Conservation (phyloP, 1,140 invertebrate genomes). For the Mamestra configurata region DNA sequence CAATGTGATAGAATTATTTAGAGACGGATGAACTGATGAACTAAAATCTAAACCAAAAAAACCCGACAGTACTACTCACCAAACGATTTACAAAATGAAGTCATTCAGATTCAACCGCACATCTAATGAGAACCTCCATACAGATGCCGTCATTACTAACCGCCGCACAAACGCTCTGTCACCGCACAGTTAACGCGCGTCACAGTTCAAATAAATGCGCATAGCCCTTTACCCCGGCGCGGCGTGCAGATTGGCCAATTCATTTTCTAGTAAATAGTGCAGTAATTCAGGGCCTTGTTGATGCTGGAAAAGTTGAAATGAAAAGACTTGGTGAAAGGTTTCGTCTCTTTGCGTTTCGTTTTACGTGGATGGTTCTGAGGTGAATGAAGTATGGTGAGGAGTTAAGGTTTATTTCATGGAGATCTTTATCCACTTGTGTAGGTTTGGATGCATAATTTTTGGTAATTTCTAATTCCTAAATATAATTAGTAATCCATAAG, state of each 20-base stretch:
- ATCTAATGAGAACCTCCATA: constrained; percentile 45
- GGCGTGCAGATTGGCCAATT: constrained; percentile 50
- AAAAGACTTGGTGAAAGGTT: constrained; percentile 9
- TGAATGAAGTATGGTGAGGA: not conserved
- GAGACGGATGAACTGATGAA: too few species aligned
- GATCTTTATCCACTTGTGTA: too few species aligned
- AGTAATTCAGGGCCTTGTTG: constrained; percentile 24
- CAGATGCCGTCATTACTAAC: constrained; percentile 46
- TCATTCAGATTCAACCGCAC: constrained; percentile 22
- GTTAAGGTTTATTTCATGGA: too few species aligned
- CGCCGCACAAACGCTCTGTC: constrained; percentile 18
- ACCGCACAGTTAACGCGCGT: constrained; percentile 9
- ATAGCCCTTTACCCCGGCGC: constrained; percentile 20
- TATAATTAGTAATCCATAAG: too few species aligned
- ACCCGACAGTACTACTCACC: not conserved
- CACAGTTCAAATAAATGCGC: constrained; percentile 33
- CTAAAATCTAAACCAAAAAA: too few species aligned
- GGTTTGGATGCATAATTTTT: too few species aligned
- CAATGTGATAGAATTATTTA: too few species aligned
- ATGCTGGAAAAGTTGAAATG: constrained; percentile 37
- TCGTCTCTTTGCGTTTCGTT: not conserved
- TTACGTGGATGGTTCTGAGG: not conserved
- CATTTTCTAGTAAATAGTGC: constrained; percentile 50
- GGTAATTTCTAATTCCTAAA: too few species aligned
- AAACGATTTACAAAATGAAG: constrained; percentile 27